Evolutionary conservation across 2,888 invertebrate species (phyloP), one percentile per base, ranked within the genome.

Genomic region (Pachycephus smyrnensis): DNA sequence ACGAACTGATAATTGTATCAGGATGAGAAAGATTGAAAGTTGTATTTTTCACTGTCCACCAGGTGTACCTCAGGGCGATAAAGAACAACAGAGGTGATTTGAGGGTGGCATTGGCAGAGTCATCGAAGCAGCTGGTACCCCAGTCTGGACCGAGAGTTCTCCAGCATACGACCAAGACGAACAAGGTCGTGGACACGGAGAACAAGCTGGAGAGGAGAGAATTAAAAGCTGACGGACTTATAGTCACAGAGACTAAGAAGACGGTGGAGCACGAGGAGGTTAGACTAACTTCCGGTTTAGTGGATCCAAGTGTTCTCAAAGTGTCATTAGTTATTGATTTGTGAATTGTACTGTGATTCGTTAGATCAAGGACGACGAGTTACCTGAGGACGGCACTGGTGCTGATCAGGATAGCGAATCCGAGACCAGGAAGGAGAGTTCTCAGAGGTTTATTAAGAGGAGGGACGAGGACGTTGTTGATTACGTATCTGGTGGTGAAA

Each of bases 151-250:
- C 96, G 0, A 93, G 94, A 81, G 92, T 97, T 81, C 93, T 97
- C 77, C 95, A 95, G 88, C 96, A 96, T 88, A 95, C 96, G 68
- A 93, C 94, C 82, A 95, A 95, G 83, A 95, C 95, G 85, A 95
- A 95, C 85, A 97, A 97, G 90, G 96, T 96, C 76, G 94, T 96
- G 89, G 97, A 97, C 91, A 97, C 97, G 82, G 97, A 97, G 93
- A 96, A 97, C 88, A 96, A 95, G 82, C 94, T 94, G 85, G 96
- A 97, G 91, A 93, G 95, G 81, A 96, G 96, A 88, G 95, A 96
- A 74, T 93, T 96, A 75, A 95, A 95, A 84, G 94, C 95, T 68
- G 96, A 97, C 93, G 98, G 98, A 55, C 95, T 96, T 82, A 94
- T 98, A 87, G 95, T 97, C 84, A 97, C 97, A 12, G 97, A 98